Evolutionary conservation across 2,113 vertebrate species (phyloP).

Genomic region (Xyliphius kryptos): DNA sequence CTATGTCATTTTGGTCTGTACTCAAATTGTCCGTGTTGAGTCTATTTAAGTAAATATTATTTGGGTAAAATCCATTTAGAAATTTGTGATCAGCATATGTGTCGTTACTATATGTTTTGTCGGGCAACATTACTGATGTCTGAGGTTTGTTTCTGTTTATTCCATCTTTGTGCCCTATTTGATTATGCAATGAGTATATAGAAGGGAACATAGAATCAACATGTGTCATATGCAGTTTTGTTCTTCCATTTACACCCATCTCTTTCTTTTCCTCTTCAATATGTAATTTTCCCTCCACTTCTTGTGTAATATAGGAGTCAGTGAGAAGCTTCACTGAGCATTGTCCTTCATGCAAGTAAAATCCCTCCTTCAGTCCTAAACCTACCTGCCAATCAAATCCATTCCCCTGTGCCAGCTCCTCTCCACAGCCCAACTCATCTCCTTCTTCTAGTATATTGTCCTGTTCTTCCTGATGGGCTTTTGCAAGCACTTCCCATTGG

Average conservation of each 20-base stretch:
- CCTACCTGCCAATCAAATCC: constrained; percentile 26
- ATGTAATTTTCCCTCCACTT: neutral
- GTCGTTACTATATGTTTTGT: neutral
- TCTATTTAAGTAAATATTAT: constrained; percentile 9
- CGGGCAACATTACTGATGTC: neutral
- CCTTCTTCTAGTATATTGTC: constrained; percentile 8
- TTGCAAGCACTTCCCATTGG: neutral
- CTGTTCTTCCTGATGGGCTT: constrained; percentile 24
- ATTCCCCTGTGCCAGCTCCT: constrained; percentile 32
- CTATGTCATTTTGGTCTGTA: constrained; percentile 24
- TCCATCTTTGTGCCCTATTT: constrained; percentile 14
- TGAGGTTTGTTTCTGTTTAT: constrained; percentile 5
- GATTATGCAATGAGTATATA: neutral
- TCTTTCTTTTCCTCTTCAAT: constrained; percentile 7
- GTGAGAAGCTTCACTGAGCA: constrained; percentile 11
- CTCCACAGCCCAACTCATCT: constrained; percentile 38
- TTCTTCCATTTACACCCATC: constrained; percentile 18
- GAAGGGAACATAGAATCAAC: constrained; percentile 1
- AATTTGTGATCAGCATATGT: no score
- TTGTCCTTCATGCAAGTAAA: constrained; percentile 4
- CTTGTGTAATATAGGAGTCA: constrained; percentile 20
- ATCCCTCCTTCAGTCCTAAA: constrained; percentile 17
- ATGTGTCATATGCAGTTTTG: neutral
- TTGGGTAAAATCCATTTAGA: constrained; percentile 13
- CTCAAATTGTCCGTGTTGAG: constrained; percentile 8